Percentiles rank a stretch among this genome's conserved stretches.
Evolutionary conservation across 2,113 vertebrate genomes (phyloP).

Genomic region (Cephalophus harveyi): DNA sequence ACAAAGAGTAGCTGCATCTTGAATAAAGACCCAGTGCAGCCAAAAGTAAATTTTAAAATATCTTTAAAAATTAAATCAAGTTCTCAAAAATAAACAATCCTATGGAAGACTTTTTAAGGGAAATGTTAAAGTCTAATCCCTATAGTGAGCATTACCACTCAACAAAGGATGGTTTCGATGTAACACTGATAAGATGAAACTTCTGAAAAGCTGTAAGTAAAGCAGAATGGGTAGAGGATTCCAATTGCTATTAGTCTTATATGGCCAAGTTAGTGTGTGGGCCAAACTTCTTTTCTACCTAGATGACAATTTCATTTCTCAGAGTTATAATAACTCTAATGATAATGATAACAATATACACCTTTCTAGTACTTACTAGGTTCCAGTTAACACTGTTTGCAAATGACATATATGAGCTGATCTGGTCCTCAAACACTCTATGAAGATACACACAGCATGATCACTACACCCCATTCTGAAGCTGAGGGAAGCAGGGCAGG

Average conservation of each 20-base stretch:
- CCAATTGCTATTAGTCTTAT: background rate
- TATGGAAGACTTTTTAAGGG: background rate
- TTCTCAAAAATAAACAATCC: background rate
- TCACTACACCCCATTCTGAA: background rate
- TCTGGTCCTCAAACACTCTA: background rate
- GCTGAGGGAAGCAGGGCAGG: background rate
- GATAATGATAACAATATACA: background rate
- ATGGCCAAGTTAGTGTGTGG: background rate
- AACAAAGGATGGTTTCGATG: background rate
- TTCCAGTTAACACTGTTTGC: background rate
- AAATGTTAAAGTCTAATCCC: background rate
- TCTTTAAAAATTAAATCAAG: background rate
- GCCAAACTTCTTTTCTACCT: background rate
- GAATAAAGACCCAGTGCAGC: background rate
- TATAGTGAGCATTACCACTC: background rate
- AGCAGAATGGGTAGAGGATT: background rate
- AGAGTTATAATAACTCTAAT: background rate
- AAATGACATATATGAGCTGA: background rate
- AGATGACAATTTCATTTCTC: background rate
- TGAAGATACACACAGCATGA: rapidly evolving
- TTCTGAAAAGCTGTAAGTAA: background rate
- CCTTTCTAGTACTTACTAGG: background rate
- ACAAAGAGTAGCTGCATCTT: background rate
- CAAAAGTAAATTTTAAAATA: background rate
- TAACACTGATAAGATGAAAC: background rate